Conservation (phyloP, 1,140 invertebrate species). For the Coptotermes formosanus region DNA sequence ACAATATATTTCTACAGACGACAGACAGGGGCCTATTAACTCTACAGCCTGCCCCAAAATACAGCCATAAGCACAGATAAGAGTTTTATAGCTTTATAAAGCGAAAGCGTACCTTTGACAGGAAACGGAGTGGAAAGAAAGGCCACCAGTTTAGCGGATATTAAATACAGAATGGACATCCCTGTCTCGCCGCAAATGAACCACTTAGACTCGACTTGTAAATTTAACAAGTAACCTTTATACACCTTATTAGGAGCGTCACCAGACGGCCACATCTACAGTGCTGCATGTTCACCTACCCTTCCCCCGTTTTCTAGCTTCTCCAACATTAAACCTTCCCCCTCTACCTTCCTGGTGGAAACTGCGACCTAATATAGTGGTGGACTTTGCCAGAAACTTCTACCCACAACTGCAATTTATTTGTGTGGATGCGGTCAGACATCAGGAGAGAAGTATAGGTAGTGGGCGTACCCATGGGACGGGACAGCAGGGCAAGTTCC, state of each 20-base stretch:
- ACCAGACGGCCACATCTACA: neutral
- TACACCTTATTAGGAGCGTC: neutral
- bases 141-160: too few relatives aligned
- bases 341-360: neutral
- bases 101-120: too few relatives aligned
- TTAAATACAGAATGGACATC: neutral
- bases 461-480: neutral
- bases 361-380: slow-evolving; percentile 25
- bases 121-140: too few relatives aligned
- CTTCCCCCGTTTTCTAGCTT: too few relatives aligned
- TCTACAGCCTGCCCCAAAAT: too few relatives aligned
- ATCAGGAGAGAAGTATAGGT: neutral
- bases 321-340: too few relatives aligned
- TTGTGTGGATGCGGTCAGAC: neutral
- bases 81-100: too few relatives aligned
- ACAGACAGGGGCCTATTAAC: too few relatives aligned
- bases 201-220: neutral
- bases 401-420: slow-evolving; percentile 22
- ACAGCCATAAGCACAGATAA: too few relatives aligned
- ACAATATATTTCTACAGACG: too few relatives aligned
- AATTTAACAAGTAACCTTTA: neutral
- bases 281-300: neutral
- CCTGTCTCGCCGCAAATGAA: neutral
- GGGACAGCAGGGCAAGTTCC: neutral
- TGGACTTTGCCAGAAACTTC: slow-evolving; percentile 19